Evolutionary conservation across 1,140 invertebrate genomes (phyloP), one percentile per base, ranked within the genome.

Genomic region (Anoplolepis gracilipes): DNA sequence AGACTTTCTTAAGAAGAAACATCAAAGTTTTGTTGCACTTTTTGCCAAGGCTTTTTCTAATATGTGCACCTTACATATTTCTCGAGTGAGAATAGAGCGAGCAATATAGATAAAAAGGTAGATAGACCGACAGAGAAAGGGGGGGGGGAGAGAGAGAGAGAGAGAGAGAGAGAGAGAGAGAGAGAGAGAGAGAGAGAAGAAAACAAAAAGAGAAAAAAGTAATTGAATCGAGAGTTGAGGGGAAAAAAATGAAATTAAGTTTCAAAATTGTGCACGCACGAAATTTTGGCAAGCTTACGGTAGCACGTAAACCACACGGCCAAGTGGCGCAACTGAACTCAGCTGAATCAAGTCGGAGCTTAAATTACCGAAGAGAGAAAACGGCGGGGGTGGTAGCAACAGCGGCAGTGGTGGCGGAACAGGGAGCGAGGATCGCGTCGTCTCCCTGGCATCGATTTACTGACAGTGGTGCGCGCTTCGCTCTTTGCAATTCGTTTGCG

Each of bases 291-390:
- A 82, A 88, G 84, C 72, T 84, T 88, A 75, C 65, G 90, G 70
- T 84, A 67, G 84, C 91, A 92, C 92, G 92, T 92, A 91, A 91
- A 91, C 91, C 92, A 88, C 91, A 92, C 91, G 88, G 84, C 88
- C 91, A 92, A 92, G 91, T 93, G 91, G 92, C 92, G 92, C 91
- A 76, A 94, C 93, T 93, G 93, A 93, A 93, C 92, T 93, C 92
- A 89, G 89, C 91, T 93, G 93, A 94, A 93, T 92, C 91, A 91
- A 87, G 86, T 85, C 88, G 76, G 87, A 92, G 93, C 90, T 93
- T 91, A 92, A 93, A 92, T 93, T 91, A 82, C 87, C 90, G 91
- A 92, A 87, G 90, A 91, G 88, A 77, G 89, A 79, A 84, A 88
- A 76, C 91, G 87, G 69, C 82, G 87, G 87, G 86, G 61, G 79